Percentiles rank a stretch among this genome's conserved stretches.
Conservation (phyloP, 1,140 invertebrate genomes). For the Heliconius congener region DNA sequence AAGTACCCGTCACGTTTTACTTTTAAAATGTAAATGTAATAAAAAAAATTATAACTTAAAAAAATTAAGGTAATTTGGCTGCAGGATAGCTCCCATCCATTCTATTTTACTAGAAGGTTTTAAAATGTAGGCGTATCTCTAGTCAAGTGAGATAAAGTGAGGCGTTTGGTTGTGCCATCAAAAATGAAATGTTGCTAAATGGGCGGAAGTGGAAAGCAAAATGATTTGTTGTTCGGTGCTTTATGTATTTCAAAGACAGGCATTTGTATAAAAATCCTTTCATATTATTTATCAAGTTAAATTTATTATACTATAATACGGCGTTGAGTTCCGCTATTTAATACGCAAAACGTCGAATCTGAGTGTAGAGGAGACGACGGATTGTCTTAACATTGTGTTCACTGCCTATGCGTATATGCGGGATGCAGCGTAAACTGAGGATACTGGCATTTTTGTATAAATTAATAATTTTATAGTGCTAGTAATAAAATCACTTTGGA, state of each 20-base stretch:
- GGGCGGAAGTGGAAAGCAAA: background rate
- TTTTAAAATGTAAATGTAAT: too few species aligned
- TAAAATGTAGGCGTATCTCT: background rate
- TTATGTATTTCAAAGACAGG: background rate
- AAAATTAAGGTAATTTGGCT: too few species aligned
- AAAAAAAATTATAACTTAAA: too few species aligned
- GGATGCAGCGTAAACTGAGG: too few species aligned
- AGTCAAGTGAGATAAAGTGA: background rate
- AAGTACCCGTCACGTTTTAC: too few species aligned
- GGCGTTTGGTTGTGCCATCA: background rate
- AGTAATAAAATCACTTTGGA: too few species aligned
- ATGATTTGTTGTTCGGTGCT: background rate
- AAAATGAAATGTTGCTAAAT: background rate
- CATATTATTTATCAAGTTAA: background rate
- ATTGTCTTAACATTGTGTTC: background rate
- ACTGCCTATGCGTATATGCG: background rate
- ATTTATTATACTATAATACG: background rate
- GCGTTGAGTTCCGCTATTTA: background rate
- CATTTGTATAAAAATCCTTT: background rate
- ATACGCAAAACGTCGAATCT: background rate
- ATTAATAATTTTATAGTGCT: too few species aligned
- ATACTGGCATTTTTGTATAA: too few species aligned
- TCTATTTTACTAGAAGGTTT: background rate
- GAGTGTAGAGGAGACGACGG: background rate
- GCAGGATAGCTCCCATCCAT: too few species aligned